Conservation (phyloP, 2,797 vertebrate species). For the Stomatorhinus walkeri region DNA sequence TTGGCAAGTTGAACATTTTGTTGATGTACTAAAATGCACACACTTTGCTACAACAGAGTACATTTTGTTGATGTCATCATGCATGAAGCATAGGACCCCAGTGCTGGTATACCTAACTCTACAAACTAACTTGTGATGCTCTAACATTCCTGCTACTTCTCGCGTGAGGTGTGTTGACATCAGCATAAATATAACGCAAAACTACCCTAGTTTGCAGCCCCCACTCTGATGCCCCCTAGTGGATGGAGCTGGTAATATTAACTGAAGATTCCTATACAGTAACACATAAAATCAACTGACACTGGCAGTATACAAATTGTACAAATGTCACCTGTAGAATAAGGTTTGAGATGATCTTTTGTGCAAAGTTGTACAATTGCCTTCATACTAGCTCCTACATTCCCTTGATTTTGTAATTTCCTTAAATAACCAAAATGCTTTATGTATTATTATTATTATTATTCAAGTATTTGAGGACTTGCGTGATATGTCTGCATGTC, state of each 20-base stretch:
- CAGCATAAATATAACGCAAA: neutral
- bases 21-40: neutral
- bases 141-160: neutral
- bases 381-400: neutral
- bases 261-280: neutral
- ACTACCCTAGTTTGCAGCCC: neutral
- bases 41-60: neutral
- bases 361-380: neutral
- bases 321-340: neutral
- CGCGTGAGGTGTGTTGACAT: neutral
- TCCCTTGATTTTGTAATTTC: neutral
- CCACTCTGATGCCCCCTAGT: slow-evolving; percentile 8
- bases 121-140: neutral
- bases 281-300: neutral
- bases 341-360: neutral
- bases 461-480: neutral
- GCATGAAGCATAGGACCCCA: neutral
- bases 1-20: neutral
- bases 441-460: neutral
- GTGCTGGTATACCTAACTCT: neutral
- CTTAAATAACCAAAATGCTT: neutral
- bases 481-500: neutral
- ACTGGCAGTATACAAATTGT: neutral
- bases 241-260: neutral
- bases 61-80: neutral